Conservation (phyloP, 2,888 invertebrate genomes). For the Athetis lepigone region DNA sequence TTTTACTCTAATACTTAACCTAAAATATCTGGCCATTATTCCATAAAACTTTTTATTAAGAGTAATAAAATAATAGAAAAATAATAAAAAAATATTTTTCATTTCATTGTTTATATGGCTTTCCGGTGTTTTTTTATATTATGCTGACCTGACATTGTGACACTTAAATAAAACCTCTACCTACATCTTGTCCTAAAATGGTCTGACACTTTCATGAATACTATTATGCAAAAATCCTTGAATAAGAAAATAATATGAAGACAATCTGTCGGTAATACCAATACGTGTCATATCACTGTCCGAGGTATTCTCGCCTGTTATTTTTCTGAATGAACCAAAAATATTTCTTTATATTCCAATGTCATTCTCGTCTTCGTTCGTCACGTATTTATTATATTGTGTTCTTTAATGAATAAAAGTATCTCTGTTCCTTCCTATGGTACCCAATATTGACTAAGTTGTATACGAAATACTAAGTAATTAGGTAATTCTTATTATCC, state of each 20-base stretch:
- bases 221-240: constrained; percentile 19
- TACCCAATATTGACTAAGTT: not conserved
- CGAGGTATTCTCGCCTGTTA: constrained; percentile 29
- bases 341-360: constrained; percentile 36
- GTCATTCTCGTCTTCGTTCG: constrained; percentile 34
- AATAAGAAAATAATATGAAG: constrained; percentile 2
- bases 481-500: not conserved
- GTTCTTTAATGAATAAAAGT: constrained; percentile 19
- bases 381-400: constrained; percentile 32
- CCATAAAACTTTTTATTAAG: constrained; percentile 32
- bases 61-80: constrained; percentile 25
- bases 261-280: not conserved
- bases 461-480: not conserved
- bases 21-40: constrained; percentile 19
- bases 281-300: constrained; percentile 43
- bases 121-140: not conserved
- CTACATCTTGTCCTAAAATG: not conserved
- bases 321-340: constrained; percentile 35
- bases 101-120: constrained; percentile 24
- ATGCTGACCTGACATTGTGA: constrained; percentile 7
- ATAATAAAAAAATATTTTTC: not conserved
- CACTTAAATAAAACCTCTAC: not conserved
- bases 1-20: constrained; percentile 5
- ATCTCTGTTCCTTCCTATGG: not conserved
- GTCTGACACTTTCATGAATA: not conserved